phyloP scores from a whole-genome alignment of 2,888 invertebrate species.

The Eumacrocentrus americanus region DNA sequence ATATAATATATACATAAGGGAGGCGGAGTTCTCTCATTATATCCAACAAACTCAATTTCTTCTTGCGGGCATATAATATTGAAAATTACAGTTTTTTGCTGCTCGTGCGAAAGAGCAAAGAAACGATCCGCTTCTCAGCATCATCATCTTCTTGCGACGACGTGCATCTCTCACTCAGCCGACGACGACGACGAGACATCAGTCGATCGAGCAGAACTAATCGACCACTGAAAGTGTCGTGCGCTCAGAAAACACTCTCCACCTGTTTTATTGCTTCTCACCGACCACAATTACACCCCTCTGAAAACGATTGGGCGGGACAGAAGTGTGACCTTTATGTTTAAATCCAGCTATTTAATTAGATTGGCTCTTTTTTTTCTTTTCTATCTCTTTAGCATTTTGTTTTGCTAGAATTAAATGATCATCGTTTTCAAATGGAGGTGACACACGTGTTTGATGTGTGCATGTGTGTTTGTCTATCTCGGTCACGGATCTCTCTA shows the following conservation, averaged over 20 bases:
- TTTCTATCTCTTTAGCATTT: not conserved
- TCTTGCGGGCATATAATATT: constrained; percentile 18
- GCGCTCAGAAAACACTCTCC: not conserved
- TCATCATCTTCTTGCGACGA: too few relatives aligned
- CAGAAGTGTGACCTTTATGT: not conserved
- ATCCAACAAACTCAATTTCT: constrained; percentile 14
- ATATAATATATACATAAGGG: not conserved
- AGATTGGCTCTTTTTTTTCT: not conserved
- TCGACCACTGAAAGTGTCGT: constrained; percentile 4
- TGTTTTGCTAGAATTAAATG: not conserved
- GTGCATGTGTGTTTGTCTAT: too few relatives aligned
- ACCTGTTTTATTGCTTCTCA: constrained; percentile 6
- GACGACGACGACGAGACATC: too few relatives aligned
- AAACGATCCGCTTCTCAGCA: too few relatives aligned
- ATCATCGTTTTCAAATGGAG: not conserved
- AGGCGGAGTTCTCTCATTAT: constrained; percentile 10
- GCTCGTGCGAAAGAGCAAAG: constrained; percentile 2
- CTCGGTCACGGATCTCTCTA: not conserved
- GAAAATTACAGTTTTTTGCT: constrained; percentile 18
- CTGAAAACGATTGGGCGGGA: constrained; percentile 17
- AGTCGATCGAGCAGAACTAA: constrained; percentile 15
- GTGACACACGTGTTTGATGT: constrained; percentile 12
- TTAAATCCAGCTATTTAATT: constrained; percentile 17
- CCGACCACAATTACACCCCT: constrained; percentile 22
- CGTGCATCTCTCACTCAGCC: too few relatives aligned